Percentiles rank a stretch among this genome's conserved stretches.
Conservation (phyloP, 2,113 vertebrate genomes). For the Egretta garzetta region DNA sequence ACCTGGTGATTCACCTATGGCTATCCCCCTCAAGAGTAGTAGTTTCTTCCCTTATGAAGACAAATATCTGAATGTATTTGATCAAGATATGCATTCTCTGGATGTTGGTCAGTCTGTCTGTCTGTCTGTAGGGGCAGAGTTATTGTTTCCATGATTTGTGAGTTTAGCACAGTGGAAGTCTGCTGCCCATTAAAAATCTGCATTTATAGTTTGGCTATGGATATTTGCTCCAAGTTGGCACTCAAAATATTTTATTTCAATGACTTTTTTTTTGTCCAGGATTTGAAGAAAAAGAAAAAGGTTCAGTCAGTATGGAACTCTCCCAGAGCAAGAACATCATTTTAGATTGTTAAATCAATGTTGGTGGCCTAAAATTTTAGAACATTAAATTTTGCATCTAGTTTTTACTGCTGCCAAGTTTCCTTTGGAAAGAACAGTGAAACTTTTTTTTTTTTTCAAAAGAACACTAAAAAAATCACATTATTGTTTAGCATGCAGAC, state of each 20-base stretch:
- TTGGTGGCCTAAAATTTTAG: slow-evolving; percentile 49
- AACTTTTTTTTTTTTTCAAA: neutral
- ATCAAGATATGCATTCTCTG: neutral
- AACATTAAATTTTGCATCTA: slow-evolving; percentile 11
- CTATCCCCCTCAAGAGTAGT: neutral
- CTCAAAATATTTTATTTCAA: neutral
- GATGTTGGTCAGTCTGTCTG: neutral
- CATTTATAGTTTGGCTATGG: neutral
- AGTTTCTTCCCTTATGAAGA: neutral
- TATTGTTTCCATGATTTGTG: neutral
- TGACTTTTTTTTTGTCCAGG: neutral
- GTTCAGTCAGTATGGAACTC: neutral
- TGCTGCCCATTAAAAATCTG: neutral
- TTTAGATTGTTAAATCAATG: slow-evolving; percentile 7
- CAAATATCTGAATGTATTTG: neutral
- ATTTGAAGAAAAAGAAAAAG: neutral
- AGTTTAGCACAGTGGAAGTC: neutral
- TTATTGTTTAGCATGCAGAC: slow-evolving; percentile 6
- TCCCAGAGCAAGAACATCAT: neutral
- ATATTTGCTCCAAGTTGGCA: neutral
- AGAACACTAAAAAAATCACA: neutral
- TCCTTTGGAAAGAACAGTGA: slow-evolving; percentile 35
- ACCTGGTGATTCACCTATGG: neutral
- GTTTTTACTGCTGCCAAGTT: slow-evolving; percentile 27
- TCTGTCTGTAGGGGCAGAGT: neutral